Evolutionary conservation across 1,140 invertebrate genomes (phyloP).

Genomic region (Drosophila prosaltans): DNA sequence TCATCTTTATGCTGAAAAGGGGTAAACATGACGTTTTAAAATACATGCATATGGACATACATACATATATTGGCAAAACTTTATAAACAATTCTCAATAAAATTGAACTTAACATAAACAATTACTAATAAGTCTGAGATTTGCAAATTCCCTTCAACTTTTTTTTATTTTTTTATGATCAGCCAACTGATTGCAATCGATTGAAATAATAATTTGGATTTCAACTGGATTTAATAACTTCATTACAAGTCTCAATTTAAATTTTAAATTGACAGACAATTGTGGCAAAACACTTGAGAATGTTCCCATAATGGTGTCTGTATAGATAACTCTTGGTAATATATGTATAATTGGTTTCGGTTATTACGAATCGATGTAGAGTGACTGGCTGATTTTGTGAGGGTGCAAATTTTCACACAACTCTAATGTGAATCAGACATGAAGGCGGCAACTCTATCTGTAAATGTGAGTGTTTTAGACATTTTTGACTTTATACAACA

Average conservation of each 20-base stretch:
- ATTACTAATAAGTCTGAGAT: not conserved
- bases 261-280: slow-evolving; percentile 48
- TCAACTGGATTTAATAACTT: slow-evolving; percentile 27
- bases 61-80: not conserved
- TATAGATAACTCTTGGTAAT: slow-evolving; percentile 6
- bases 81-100: not conserved
- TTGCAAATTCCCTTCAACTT: not conserved
- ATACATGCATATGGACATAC: not conserved
- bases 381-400: not conserved
- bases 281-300: slow-evolving; percentile 44
- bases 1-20: not conserved
- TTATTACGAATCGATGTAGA: slow-evolving; percentile 8
- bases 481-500: slow-evolving; percentile 8
- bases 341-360: slow-evolving; percentile 6
- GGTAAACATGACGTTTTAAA: slow-evolving; percentile 1
- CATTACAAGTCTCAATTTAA: slow-evolving; percentile 44
- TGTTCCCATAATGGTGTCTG: slow-evolving; percentile 39
- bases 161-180: too few species aligned
- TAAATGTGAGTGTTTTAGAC: not conserved
- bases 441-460: slow-evolving; percentile 36
- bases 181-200: not conserved
- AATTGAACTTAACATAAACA: not conserved
- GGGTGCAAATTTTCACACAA: slow-evolving; percentile 14
- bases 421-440: slow-evolving; percentile 7
- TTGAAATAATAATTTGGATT: slow-evolving; percentile 9